Evolutionary conservation across 2,888 invertebrate genomes (phyloP).

Genomic region (Cataglyphis albicans): DNA sequence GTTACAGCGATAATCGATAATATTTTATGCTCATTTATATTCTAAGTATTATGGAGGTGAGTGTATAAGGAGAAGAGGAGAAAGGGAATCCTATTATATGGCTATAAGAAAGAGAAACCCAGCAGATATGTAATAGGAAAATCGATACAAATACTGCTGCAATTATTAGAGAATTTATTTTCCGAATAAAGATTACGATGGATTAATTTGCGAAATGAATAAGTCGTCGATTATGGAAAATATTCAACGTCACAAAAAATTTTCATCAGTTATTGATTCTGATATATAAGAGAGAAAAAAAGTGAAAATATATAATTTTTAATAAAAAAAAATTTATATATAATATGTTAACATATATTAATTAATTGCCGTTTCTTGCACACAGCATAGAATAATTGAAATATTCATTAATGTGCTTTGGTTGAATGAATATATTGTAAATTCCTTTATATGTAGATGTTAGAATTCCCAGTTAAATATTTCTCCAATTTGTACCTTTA

Average conservation of each 20-base stretch:
- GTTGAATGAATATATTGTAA: background rate
- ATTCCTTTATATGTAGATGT: background rate
- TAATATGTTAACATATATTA: background rate
- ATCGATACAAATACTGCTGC: conserved; percentile 9
- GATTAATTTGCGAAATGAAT: conserved; percentile 26
- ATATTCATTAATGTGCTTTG: background rate
- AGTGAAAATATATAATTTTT: background rate
- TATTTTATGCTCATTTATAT: conserved; percentile 29
- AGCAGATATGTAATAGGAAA: background rate
- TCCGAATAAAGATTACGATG: conserved; percentile 25
- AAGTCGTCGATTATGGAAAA: conserved; percentile 25
- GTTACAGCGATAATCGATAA: conserved; percentile 27
- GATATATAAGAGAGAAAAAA: background rate
- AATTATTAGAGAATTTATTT: conserved; percentile 33
- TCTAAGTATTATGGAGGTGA: background rate
- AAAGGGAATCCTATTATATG: background rate
- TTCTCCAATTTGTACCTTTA: background rate
- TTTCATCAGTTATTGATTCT: conserved; percentile 11
- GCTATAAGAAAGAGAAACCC: conserved; percentile 1
- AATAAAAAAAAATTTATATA: background rate
- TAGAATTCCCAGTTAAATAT: background rate
- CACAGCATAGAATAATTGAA: background rate
- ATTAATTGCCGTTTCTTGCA: background rate
- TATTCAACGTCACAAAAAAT: conserved; percentile 9
- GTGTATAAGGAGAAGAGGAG: background rate